A percentile compares a stretch with the other conserved stretches of the same genome.
phyloP scores from a whole-genome alignment of 1,140 invertebrate genomes.

The Leptopilina boulardi region DNA sequence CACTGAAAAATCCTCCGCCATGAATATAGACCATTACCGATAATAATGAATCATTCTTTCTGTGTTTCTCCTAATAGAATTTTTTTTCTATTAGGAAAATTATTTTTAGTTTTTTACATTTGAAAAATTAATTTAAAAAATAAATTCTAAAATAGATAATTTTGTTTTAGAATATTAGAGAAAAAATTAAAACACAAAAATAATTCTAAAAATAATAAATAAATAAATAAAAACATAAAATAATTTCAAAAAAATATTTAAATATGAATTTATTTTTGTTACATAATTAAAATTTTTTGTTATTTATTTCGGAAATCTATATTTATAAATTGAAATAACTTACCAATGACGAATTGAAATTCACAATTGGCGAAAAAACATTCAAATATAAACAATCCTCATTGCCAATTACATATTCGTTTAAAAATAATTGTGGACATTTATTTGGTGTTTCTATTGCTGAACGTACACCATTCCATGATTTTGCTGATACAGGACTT shows the following conservation, averaged over 20 bases:
- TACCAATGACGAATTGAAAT: background rate
- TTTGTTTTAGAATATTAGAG: no score
- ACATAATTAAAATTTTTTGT: no score
- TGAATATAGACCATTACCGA: conserved; percentile 68
- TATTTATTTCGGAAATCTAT: no score
- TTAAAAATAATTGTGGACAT: background rate
- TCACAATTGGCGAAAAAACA: conserved; percentile 29
- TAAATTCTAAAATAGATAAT: no score
- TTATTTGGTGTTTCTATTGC: background rate
- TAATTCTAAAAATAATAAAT: no score
- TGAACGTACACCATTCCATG: background rate
- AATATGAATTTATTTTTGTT: no score
- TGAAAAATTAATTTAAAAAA: no score
- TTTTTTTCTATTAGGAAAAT: background rate
- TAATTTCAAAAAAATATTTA: no score
- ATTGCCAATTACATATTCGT: background rate
- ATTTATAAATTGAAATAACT: background rate
- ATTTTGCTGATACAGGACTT: background rate
- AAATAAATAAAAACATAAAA: no score
- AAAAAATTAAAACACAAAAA: no score
- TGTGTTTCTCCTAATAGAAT: background rate
- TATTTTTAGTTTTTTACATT: background rate
- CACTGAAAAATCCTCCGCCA: conserved; percentile 72
- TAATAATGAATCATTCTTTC: background rate
- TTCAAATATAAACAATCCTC: conserved; percentile 10